phyloP scores from a whole-genome alignment of 2,888 invertebrate genomes.

The Campoplex nolae region DNA sequence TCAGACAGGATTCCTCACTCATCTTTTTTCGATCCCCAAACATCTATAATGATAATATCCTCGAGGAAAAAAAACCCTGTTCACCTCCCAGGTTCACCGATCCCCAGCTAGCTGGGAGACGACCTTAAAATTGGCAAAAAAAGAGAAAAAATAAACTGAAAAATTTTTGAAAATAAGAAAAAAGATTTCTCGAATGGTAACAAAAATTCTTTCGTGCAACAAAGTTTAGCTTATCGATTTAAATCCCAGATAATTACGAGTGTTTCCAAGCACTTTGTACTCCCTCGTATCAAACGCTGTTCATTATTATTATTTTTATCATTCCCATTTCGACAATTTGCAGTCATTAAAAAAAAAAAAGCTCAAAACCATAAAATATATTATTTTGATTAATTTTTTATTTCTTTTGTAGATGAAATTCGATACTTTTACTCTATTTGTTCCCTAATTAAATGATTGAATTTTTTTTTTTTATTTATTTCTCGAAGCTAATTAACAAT shows the following conservation, averaged over 20 bases:
- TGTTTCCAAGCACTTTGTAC: neutral
- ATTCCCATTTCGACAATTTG: neutral
- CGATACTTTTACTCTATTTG: neutral
- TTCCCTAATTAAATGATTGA: too few species aligned
- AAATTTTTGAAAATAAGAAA: neutral
- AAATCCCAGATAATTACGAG: neutral
- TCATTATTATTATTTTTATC: neutral
- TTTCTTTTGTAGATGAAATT: neutral
- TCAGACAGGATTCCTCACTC: constrained; percentile 57
- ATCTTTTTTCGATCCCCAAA: constrained; percentile 18
- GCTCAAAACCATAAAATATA: neutral
- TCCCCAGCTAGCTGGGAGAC: constrained; percentile 5
- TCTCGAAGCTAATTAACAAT: neutral
- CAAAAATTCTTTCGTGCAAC: neutral
- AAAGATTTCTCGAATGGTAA: neutral
- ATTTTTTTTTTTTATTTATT: neutral
- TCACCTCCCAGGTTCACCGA: neutral
- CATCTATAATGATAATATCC: constrained; percentile 3
- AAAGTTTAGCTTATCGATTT: too few species aligned
- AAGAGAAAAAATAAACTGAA: neutral
- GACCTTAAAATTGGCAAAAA: constrained; percentile 9
- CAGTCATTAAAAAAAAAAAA: neutral
- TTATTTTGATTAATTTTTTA: neutral
- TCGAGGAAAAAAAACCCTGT: neutral
- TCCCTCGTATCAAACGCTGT: neutral